Evolutionary conservation across 2,113 vertebrate genomes (phyloP).

Genomic region (Rynchops niger): DNA sequence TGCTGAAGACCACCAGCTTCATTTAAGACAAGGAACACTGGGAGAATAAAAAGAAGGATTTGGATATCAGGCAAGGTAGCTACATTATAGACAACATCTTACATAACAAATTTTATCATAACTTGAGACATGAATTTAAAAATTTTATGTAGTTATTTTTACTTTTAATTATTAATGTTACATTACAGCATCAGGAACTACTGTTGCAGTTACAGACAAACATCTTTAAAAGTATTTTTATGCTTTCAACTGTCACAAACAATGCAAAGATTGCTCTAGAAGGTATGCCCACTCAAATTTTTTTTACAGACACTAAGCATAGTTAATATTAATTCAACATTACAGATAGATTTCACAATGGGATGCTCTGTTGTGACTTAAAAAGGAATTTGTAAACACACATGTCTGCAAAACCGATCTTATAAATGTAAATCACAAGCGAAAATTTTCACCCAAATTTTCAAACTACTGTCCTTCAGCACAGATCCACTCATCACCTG

Average conservation of each 20-base stretch:
- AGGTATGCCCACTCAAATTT: not conserved
- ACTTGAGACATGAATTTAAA: not conserved
- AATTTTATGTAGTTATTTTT: not conserved
- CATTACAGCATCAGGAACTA: not conserved
- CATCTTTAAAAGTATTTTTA: not conserved
- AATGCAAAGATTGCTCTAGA: not conserved
- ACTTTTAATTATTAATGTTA: not conserved
- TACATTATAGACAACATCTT: not conserved
- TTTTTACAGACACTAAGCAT: not conserved
- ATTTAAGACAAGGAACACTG: not conserved
- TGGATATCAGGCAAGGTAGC: not conserved
- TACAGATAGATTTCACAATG: not conserved
- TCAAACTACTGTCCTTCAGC: not conserved
- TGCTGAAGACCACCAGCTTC: not conserved
- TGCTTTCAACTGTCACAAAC: not conserved
- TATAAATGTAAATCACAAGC: not conserved
- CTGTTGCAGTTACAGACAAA: not conserved
- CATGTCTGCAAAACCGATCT: not conserved
- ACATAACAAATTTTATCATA: not conserved
- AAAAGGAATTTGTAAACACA: not conserved
- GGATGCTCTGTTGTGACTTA: not conserved
- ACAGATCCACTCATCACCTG: not conserved
- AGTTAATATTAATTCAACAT: not conserved
- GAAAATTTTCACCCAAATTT: not conserved
- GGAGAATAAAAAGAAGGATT: not conserved